These are phyloP conservation scores for Bombylius major DNA, from an alignment of 2,888 invertebrate species.

Conservation along the genomic window DNA sequence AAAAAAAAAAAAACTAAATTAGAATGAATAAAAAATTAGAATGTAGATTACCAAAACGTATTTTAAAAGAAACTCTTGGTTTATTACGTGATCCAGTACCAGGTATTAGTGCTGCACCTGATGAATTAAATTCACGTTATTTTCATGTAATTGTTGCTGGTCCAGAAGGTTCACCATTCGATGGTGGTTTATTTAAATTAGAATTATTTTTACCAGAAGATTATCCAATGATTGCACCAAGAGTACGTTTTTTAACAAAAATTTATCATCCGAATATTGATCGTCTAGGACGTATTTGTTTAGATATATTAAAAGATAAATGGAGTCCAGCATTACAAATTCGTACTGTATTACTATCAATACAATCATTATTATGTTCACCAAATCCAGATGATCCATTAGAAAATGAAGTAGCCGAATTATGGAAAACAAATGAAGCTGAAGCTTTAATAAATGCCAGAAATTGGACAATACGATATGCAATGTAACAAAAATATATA, in stretches of 20 bases:
- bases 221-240: constrained; percentile 98
- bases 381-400: constrained; percentile 97
- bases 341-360: constrained; percentile 90
- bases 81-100: constrained; percentile 93
- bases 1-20: not conserved
- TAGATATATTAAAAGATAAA: constrained; percentile 92
- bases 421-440: constrained; percentile 95
- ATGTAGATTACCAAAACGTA: constrained; percentile 57
- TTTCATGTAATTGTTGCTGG: constrained; percentile 92
- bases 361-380: constrained; percentile 92
- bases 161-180: constrained; percentile 89
- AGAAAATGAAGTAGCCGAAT: constrained; percentile 93
- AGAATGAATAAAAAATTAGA: not conserved
- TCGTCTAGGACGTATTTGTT: constrained; percentile 92
- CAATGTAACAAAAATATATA: constrained; percentile 47
- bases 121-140: constrained; percentile 88
- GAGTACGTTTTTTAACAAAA: constrained; percentile 97
- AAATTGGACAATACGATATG: constrained; percentile 86
- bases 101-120: constrained; percentile 88
- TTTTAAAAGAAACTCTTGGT: constrained; percentile 91
- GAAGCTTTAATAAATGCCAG: constrained; percentile 89
- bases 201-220: constrained; percentile 97
- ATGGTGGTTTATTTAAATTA: constrained; percentile 92
- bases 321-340: constrained; percentile 99
- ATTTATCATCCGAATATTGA: constrained; percentile 99